Percentiles rank a stretch among this genome's conserved stretches.
Conservation (phyloP, 2,888 invertebrate genomes). For the Theretra japonica region DNA sequence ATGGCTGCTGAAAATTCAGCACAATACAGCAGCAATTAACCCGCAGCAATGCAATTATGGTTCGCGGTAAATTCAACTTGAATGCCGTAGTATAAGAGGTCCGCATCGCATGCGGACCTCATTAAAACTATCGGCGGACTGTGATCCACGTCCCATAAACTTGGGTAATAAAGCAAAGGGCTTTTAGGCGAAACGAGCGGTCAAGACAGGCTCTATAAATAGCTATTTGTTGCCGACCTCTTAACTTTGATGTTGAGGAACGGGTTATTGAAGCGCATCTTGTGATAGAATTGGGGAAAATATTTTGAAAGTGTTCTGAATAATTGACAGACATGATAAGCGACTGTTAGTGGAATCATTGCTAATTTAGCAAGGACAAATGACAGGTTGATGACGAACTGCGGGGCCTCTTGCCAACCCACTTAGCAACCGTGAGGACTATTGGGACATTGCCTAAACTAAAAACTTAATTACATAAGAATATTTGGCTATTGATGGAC, state of each 20-base stretch:
- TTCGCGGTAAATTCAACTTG: slow-evolving; percentile 6
- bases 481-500: too few relatives aligned
- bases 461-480: too few relatives aligned
- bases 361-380: too few relatives aligned
- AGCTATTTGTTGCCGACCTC: slow-evolving; percentile 11
- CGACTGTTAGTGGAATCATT: too few relatives aligned
- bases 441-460: too few relatives aligned
- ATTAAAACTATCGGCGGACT: slow-evolving; percentile 17
- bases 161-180: slow-evolving; percentile 23
- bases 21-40: background rate
- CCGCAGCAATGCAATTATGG: slow-evolving; percentile 21
- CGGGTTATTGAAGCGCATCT: background rate
- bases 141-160: slow-evolving; percentile 22
- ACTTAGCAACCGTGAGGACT: too few relatives aligned
- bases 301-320: too few relatives aligned
- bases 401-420: too few relatives aligned
- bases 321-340: too few relatives aligned
- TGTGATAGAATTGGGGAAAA: too few relatives aligned
- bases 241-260: slow-evolving; percentile 19
- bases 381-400: too few relatives aligned
- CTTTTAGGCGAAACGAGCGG: slow-evolving; percentile 23
- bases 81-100: background rate
- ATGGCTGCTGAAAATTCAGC: background rate
- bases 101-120: slow-evolving; percentile 13
- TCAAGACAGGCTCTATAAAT: slow-evolving; percentile 23